These are phyloP conservation scores for Hybos culiciformis DNA, from an alignment of 2,888 invertebrate genomes.

Conservation along the genomic window DNA sequence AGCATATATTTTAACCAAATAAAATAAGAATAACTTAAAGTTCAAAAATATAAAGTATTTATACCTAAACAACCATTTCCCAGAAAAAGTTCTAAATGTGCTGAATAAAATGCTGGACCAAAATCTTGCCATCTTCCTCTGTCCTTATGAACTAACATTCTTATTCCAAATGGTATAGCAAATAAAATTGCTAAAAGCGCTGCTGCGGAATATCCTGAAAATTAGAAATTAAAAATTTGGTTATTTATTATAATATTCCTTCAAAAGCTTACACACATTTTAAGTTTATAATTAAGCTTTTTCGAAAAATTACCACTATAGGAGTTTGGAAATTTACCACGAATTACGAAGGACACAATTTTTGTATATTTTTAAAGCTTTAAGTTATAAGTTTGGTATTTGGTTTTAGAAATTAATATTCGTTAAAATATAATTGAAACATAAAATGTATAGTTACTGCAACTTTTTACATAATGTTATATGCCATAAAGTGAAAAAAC, in stretches of 20 bases:
- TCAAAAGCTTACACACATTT: too few species aligned
- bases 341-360: too few species aligned
- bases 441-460: too few species aligned
- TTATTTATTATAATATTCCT: not conserved
- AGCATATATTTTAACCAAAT: not conserved
- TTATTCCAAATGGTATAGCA: conserved; percentile 52
- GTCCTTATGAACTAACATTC: conserved; percentile 51
- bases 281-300: not conserved
- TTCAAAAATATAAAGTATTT: not conserved
- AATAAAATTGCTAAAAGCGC: conserved; percentile 58
- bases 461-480: too few species aligned
- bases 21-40: not conserved
- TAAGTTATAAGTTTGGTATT: too few species aligned
- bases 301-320: not conserved
- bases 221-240: not conserved
- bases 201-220: conserved; percentile 60
- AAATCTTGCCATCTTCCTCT: conserved; percentile 49
- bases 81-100: conserved; percentile 54
- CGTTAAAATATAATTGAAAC: too few species aligned
- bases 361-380: too few species aligned
- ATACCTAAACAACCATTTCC: conserved; percentile 56
- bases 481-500: too few species aligned
- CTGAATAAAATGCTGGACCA: conserved; percentile 52
- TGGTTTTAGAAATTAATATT: too few species aligned
- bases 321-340: too few species aligned